Conservation (phyloP, 2,797 vertebrate genomes). For the Hephaestus fuliginosus region DNA sequence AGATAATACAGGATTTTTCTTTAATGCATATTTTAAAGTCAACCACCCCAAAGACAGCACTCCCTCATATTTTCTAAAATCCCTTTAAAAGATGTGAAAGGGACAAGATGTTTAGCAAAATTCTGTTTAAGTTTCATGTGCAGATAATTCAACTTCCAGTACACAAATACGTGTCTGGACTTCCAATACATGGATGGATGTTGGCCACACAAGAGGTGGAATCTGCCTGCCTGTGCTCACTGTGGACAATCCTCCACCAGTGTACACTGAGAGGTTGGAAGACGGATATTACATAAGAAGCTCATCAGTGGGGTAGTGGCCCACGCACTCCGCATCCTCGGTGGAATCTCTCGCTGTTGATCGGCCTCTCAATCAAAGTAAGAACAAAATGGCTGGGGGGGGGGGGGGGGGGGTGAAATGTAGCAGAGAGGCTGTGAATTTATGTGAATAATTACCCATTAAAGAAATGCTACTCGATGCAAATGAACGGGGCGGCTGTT, state of each 20-base stretch:
- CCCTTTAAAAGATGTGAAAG: not conserved
- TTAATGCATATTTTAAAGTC: not conserved
- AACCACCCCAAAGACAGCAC: not conserved
- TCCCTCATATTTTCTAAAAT: not conserved
- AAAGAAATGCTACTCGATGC: constrained; percentile 35
- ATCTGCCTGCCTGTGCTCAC: constrained; percentile 49
- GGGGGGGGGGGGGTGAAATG: constrained; percentile 7
- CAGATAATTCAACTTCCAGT: constrained; percentile 12
- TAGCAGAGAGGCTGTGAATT: constrained; percentile 47
- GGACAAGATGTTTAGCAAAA: not conserved
- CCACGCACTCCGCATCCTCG: constrained; percentile 81
- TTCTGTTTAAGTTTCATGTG: not conserved
- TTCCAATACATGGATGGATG: not conserved
- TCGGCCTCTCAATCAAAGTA: constrained; percentile 74
- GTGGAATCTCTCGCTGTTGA: constrained; percentile 73
- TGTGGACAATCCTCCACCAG: constrained; percentile 62
- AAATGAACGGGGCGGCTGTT: constrained; percentile 42
- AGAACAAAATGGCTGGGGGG: constrained; percentile 80
- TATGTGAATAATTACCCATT: constrained; percentile 65
- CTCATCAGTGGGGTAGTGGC: constrained; percentile 84
- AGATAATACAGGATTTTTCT: not conserved
- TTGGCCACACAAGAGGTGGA: constrained; percentile 29
- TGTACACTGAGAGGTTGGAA: constrained; percentile 64
- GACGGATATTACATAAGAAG: constrained; percentile 82
- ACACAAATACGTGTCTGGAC: not conserved